These are phyloP conservation scores for Phoebastria nigripes DNA, from an alignment of 2,797 vertebrate genomes.

Conservation along the genomic window DNA sequence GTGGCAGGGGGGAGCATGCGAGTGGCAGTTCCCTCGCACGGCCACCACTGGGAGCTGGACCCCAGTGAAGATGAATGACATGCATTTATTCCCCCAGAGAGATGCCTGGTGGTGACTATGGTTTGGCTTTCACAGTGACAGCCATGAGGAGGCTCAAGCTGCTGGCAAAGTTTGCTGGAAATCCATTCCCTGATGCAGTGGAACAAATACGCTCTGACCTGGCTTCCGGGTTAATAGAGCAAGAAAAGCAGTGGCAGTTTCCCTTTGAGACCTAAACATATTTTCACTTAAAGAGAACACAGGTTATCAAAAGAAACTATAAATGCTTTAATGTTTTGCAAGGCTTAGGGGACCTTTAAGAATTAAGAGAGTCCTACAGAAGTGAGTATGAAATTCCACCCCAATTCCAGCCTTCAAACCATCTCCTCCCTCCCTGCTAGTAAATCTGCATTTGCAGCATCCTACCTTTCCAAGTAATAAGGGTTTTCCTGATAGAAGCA, in stretches of 20 bases:
- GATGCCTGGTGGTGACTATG: background rate
- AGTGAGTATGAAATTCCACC: background rate
- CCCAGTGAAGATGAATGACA: background rate
- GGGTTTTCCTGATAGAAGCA: conserved; percentile 86
- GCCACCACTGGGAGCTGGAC: background rate
- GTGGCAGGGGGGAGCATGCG: rapidly evolving
- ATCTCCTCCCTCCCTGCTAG: background rate
- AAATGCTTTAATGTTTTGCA: background rate
- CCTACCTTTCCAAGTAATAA: conserved; percentile 73
- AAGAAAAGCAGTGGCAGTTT: background rate
- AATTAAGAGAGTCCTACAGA: background rate
- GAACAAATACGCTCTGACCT: background rate
- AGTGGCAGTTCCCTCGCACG: background rate
- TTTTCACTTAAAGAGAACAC: background rate
- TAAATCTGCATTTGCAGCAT: background rate
- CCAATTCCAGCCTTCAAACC: background rate
- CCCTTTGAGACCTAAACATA: background rate
- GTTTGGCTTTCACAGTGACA: background rate
- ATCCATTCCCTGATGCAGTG: background rate
- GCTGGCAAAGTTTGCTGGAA: background rate
- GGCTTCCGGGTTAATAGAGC: background rate
- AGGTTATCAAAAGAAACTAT: background rate
- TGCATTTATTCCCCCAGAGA: background rate
- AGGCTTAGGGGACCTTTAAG: background rate
- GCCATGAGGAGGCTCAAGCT: background rate